A percentile compares a stretch with the other conserved stretches of the same genome.
phyloP scores from a whole-genome alignment of 1,140 invertebrate species.

The Polypedilum pembai region DNA sequence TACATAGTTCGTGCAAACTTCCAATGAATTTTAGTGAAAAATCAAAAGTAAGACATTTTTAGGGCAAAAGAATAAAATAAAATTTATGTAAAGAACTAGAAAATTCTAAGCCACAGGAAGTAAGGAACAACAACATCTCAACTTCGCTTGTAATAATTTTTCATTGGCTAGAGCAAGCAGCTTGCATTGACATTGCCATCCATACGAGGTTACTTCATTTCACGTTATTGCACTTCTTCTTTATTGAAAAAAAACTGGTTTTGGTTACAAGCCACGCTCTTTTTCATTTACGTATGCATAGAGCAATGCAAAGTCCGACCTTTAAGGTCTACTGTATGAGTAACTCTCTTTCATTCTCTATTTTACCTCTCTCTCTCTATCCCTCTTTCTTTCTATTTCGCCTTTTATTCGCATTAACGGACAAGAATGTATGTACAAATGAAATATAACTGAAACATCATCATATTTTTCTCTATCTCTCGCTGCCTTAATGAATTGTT shows the following conservation, averaged over 20 bases:
- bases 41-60: too few species aligned
- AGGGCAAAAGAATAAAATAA: too few species aligned
- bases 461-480: not conserved
- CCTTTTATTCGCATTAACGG: too few species aligned
- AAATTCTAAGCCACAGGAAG: not conserved
- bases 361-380: too few species aligned
- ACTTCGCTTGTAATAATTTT: not conserved
- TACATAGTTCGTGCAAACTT: too few species aligned
- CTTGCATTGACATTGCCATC: conserved; percentile 11
- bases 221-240: not conserved
- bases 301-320: not conserved
- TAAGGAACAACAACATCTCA: not conserved
- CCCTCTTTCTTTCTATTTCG: too few species aligned
- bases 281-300: not conserved
- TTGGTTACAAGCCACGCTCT: not conserved
- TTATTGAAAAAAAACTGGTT: not conserved
- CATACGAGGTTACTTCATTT: conserved; percentile 5
- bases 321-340: conserved; percentile 2
- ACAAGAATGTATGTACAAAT: too few species aligned
- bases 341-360: too few species aligned
- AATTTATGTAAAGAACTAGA: too few species aligned
- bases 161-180: not conserved
- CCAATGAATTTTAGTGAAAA: too few species aligned
- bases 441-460: too few species aligned
- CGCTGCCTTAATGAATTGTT: not conserved